Conservation (phyloP, 2,113 vertebrate genomes). For the Syngnathus scovelli region DNA sequence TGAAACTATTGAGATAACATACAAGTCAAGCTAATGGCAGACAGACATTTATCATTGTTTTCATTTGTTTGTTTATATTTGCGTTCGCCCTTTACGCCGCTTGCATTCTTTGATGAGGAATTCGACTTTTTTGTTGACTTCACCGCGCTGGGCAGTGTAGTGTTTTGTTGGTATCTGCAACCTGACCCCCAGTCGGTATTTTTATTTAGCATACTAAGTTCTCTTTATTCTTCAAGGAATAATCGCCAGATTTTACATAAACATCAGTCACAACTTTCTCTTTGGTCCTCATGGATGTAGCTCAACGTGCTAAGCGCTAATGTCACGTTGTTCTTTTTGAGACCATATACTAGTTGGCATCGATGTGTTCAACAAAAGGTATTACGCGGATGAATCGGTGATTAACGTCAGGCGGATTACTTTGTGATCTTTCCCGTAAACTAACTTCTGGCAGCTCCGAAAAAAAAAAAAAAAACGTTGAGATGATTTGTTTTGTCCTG, state of each 20-base stretch:
- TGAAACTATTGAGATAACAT: slow-evolving; percentile 37
- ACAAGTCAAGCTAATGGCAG: slow-evolving; percentile 28
- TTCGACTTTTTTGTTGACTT: slow-evolving; percentile 24
- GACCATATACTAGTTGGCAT: too few species aligned
- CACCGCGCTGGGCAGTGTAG: slow-evolving; percentile 40
- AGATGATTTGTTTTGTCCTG: slow-evolving; percentile 22
- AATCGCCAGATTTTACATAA: too few species aligned
- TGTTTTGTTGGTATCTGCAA: neutral
- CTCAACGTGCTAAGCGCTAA: too few species aligned
- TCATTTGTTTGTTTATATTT: slow-evolving; percentile 13
- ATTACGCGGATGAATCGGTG: slow-evolving; percentile 7
- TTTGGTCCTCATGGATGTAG: too few species aligned
- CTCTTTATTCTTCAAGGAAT: too few species aligned
- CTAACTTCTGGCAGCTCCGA: slow-evolving; percentile 39
- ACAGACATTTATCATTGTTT: slow-evolving; percentile 27
- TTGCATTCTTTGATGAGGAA: slow-evolving; percentile 43
- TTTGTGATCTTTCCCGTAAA: slow-evolving; percentile 25
- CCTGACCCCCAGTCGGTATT: neutral
- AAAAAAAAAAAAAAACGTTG: slow-evolving; percentile 1
- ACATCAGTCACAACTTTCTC: too few species aligned
- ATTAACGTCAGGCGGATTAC: slow-evolving; percentile 32
- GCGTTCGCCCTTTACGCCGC: slow-evolving; percentile 16
- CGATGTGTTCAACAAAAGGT: too few species aligned
- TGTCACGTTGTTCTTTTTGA: too few species aligned
- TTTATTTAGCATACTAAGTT: too few species aligned